These are phyloP conservation scores for Anomalospiza imberbis DNA, from an alignment of 2,797 vertebrate genomes.

Conservation along the genomic window DNA sequence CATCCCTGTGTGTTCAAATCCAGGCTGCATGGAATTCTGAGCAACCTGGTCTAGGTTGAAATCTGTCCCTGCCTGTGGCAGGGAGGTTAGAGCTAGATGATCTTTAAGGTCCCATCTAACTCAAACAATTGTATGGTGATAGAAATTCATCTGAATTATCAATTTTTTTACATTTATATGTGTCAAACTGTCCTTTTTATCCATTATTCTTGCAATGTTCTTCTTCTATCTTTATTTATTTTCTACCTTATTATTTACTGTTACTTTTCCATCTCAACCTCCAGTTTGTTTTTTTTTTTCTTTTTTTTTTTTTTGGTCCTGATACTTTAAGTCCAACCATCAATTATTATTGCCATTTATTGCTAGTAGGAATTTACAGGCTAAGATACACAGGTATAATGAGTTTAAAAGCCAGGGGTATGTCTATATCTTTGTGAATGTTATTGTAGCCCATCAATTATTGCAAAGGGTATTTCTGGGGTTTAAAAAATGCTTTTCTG, in stretches of 20 bases:
- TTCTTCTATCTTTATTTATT: not conserved
- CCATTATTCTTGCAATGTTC: not conserved
- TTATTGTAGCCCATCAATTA: not conserved
- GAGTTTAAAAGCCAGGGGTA: not conserved
- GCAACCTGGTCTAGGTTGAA: not conserved
- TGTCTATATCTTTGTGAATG: not conserved
- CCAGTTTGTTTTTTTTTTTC: not conserved
- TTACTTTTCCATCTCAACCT: not conserved
- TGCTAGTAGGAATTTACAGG: not conserved
- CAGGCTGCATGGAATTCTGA: not conserved
- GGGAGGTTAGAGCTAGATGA: not conserved
- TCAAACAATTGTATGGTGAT: not conserved
- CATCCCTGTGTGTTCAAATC: not conserved
- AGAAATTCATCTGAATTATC: not conserved
- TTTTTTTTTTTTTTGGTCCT: not conserved
- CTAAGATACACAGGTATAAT: not conserved
- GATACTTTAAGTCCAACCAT: conserved; percentile 1
- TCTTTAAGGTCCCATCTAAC: not conserved
- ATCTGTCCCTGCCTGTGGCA: not conserved
- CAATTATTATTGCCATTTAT: not conserved
- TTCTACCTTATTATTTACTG: not conserved
- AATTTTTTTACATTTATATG: not conserved
- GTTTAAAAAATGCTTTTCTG: not conserved
- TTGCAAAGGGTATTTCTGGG: not conserved
- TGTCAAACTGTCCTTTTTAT: not conserved